Percentiles rank a stretch among this genome's conserved stretches.
phyloP scores from a whole-genome alignment of 2,888 invertebrate species.

The Rhimphoctona megacephalus region DNA sequence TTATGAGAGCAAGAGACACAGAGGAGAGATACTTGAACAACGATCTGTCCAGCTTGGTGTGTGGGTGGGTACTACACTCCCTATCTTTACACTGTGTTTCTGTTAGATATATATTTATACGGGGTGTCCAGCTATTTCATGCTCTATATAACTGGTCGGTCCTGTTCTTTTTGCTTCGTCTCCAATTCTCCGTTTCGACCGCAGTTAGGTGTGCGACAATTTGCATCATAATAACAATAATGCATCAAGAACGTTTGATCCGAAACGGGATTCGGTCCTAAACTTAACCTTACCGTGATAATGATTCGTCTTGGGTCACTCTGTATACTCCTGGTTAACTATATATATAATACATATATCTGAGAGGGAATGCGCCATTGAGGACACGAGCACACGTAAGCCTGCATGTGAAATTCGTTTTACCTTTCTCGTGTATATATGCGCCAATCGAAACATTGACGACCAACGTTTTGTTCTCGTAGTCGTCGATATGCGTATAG shows the following conservation, averaged over 20 bases:
- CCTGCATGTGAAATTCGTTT: constrained; percentile 20
- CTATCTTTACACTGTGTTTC: constrained; percentile 28
- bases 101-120: constrained; percentile 9
- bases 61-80: background rate
- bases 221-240: too few species aligned
- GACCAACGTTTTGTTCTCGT: constrained; percentile 60
- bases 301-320: background rate
- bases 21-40: constrained; percentile 32
- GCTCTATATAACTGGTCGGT: background rate
- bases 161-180: background rate
- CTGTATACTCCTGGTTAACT: background rate
- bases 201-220: too few species aligned
- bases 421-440: constrained; percentile 10
- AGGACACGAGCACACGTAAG: constrained; percentile 24
- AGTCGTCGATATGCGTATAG: constrained; percentile 56
- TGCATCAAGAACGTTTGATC: too few species aligned
- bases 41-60: background rate
- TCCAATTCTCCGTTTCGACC: background rate
- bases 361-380: constrained; percentile 24
- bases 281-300: too few species aligned
- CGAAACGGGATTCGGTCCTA: too few species aligned
- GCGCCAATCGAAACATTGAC: background rate
- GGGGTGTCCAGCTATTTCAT: background rate
- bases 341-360: background rate
- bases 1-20: constrained; percentile 35